A percentile compares a stretch with the other conserved stretches of the same genome.
Evolutionary conservation across 2,888 invertebrate genomes (phyloP).

Genomic region (Pogonocherus hispidulus): DNA sequence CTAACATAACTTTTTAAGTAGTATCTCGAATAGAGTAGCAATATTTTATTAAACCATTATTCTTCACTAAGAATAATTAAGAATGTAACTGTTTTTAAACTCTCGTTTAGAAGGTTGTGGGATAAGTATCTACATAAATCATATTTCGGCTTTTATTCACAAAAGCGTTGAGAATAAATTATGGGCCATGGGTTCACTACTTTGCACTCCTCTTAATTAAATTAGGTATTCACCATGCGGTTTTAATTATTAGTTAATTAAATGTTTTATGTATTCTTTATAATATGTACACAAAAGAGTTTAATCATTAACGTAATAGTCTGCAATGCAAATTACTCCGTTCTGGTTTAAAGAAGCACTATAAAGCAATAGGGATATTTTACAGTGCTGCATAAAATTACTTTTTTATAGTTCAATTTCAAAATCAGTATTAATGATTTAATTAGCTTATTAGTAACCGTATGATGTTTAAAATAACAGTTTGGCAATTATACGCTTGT

Average conservation of each 20-base stretch:
- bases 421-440: too few relatives aligned
- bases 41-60: too few relatives aligned
- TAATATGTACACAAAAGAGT: slow-evolving; percentile 9
- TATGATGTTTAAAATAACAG: too few relatives aligned
- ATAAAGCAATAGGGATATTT: neutral
- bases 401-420: neutral
- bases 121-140: slow-evolving; percentile 13
- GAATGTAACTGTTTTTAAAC: slow-evolving; percentile 16
- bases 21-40: too few relatives aligned
- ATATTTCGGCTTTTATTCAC: slow-evolving; percentile 9
- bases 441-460: too few relatives aligned
- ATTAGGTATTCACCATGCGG: slow-evolving; percentile 28
- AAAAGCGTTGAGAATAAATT: slow-evolving; percentile 21
- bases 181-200: slow-evolving; percentile 17
- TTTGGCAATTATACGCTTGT: too few relatives aligned
- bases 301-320: neutral
- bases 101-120: slow-evolving; percentile 1
- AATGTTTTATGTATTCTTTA: slow-evolving; percentile 28
- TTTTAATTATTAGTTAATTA: slow-evolving; percentile 29
- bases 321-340: neutral
- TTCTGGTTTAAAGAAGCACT: neutral
- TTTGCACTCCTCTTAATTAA: slow-evolving; percentile 15
- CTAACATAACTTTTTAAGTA: too few relatives aligned
- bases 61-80: slow-evolving; percentile 32
- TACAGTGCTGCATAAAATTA: neutral